phyloP scores from a whole-genome alignment of 92 coral and sea anemone genomes.

The Phenganax marumi region DNA sequence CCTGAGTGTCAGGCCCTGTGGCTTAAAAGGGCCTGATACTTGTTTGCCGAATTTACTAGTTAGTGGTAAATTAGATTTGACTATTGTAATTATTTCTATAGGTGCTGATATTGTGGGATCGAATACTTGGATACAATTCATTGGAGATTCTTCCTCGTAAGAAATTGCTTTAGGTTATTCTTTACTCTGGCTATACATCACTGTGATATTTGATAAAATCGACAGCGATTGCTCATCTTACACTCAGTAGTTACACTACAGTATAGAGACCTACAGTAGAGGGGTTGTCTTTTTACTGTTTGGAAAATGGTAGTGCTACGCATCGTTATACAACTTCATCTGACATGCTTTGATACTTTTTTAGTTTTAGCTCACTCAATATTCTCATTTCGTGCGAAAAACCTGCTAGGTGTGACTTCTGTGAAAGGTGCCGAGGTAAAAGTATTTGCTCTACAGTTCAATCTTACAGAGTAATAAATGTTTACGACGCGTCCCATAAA shows the following conservation, averaged over 20 bases:
- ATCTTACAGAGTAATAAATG: too few species aligned
- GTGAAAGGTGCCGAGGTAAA: slow-evolving; percentile 89
- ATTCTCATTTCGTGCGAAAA: slow-evolving; percentile 85
- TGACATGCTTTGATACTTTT: neutral
- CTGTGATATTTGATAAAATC: too few species aligned
- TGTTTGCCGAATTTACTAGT: too few species aligned
- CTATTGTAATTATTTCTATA: slow-evolving; percentile 23
- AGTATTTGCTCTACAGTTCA: neutral
- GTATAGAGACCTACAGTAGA: too few species aligned
- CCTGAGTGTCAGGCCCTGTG: too few species aligned
- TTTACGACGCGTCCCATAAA: too few species aligned
- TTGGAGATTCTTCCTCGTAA: slow-evolving; percentile 85
- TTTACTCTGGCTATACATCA: too few species aligned
- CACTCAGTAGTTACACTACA: too few species aligned
- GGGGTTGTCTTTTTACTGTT: too few species aligned
- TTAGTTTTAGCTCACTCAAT: slow-evolving; percentile 84
- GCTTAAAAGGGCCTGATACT: too few species aligned
- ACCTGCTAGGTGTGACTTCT: slow-evolving; percentile 79
- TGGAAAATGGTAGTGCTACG: neutral
- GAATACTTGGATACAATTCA: slow-evolving; percentile 90
- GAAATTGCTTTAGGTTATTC: too few species aligned
- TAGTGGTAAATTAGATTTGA: neutral
- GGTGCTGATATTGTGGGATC: slow-evolving; percentile 93
- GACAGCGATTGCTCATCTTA: too few species aligned
- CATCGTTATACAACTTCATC: neutral